Evolutionary conservation across 1,140 invertebrate species (phyloP).

Genomic region (Cotesia vestalis): DNA sequence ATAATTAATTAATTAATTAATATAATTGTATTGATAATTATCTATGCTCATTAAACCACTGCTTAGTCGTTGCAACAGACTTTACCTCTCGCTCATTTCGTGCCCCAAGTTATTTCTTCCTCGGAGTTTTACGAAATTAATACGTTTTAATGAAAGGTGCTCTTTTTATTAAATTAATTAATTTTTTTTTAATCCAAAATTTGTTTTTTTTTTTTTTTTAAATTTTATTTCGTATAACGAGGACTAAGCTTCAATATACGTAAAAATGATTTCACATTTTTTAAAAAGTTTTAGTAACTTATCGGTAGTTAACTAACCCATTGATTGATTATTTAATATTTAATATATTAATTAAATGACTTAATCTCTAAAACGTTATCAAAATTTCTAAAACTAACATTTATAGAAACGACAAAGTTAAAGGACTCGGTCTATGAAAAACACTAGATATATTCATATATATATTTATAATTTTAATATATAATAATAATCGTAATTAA

Average conservation of each 20-base stretch:
- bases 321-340: slow-evolving; percentile 5
- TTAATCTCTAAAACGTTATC: slow-evolving; percentile 24
- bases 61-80: slow-evolving; percentile 36
- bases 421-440: slow-evolving; percentile 13
- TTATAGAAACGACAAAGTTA: slow-evolving; percentile 32
- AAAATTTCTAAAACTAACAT: neutral
- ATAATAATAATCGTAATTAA: neutral
- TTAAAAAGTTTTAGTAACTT: neutral
- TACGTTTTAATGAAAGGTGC: slow-evolving; percentile 33
- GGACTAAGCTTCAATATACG: no score
- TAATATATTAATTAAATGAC: neutral
- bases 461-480: slow-evolving; percentile 15
- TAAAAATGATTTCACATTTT: no score
- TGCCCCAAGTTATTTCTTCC: slow-evolving; percentile 1
- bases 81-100: slow-evolving; percentile 41
- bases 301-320: neutral
- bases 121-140: slow-evolving; percentile 27
- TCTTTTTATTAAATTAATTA: slow-evolving; percentile 23
- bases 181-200: slow-evolving; percentile 23
- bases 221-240: slow-evolving; percentile 5
- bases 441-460: slow-evolving; percentile 16
- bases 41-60: slow-evolving; percentile 20
- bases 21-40: neutral
- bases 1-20: neutral
- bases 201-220: slow-evolving; percentile 23